Base-by-base conservation (phyloP, 2,113 vertebrate species). In the Cryptomyrus ogoouensis region DNA sequence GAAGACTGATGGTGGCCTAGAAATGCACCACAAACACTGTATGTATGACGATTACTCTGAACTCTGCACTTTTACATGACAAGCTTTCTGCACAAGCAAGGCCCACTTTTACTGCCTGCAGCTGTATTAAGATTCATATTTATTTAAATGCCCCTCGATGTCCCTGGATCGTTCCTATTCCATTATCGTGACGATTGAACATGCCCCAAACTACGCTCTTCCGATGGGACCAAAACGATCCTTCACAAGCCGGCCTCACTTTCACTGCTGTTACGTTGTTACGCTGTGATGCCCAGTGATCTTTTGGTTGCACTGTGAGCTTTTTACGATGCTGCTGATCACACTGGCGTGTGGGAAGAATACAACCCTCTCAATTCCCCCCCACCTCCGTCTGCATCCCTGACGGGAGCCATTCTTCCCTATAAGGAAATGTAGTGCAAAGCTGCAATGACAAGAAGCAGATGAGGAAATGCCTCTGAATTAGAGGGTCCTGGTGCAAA, bases 351-450 rank as follows among this genome's bases (percentile, higher is more conserved):
- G 66, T 47, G 46, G 47, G 19, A 42, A 89, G 70, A 12, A 15
- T 3, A 84, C 80, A 24, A 35, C 19, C 42, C 42, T 42, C 74
- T 42, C 74, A 19, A 3, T 42, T 70, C 19, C 17, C 42, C 19
- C 31, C 9, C 89, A 8, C 89, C 35, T 24, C 39, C 39, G 19
- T 44, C 50, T 74, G 39, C 53, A 19, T 47, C 50, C 42, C 49
- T 83, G 53, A 19, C 50, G 91, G 91, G 93, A 92, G 91, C 47
- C 83, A 89, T 92, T 91, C 91, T 90, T 91, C 95, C 95, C 91
- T 96, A 95, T 90, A 95, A 95, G 94, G 96, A 92, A 91, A 91
- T 88, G 80, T 91, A 92, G 91, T 89, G 88, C 88, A 91, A 90
- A 12, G 77, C 87, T 91, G 90, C 91, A 93, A 93, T 92, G 93